Percentiles rank a stretch among this genome's conserved stretches.
phyloP scores from a whole-genome alignment of 2,888 invertebrate species.

The Xestia c-nigrum region DNA sequence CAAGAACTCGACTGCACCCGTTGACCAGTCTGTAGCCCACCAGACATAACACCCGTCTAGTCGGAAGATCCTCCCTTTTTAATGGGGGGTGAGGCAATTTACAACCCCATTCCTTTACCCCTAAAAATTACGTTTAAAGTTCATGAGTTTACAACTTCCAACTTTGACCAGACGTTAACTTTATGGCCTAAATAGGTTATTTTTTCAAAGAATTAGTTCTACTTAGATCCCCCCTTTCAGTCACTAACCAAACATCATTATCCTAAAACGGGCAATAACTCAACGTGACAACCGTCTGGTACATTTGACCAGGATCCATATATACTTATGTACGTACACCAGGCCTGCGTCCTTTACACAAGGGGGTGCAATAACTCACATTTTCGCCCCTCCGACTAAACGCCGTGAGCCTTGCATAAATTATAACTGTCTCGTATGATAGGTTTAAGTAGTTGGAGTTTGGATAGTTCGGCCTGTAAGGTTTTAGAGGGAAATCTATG shows the following conservation, averaged over 20 bases:
- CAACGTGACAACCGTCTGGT: background rate
- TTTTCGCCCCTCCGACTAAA: constrained; percentile 60
- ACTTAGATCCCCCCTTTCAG: background rate
- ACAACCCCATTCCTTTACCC: background rate
- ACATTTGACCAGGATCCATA: constrained; percentile 38
- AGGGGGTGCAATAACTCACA: constrained; percentile 63
- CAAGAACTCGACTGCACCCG: too few species aligned
- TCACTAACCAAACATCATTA: constrained; percentile 24
- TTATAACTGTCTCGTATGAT: constrained; percentile 65
- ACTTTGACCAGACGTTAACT: too few species aligned
- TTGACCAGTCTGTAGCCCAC: too few species aligned
- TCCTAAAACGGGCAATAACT: constrained; percentile 15
- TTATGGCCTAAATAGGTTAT: too few species aligned
- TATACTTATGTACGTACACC: constrained; percentile 15
- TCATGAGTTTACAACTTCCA: too few species aligned
- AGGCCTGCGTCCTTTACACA: constrained; percentile 4
- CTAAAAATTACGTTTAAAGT: background rate
- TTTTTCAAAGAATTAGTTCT: background rate
- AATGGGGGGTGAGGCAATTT: background rate
- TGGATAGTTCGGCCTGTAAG: constrained; percentile 6
- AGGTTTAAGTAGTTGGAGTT: constrained; percentile 51
- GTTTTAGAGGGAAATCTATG: constrained; percentile 1
- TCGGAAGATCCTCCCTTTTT: background rate
- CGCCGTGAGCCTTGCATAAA: constrained; percentile 66
- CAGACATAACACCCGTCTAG: too few species aligned